These are phyloP conservation scores for Lycophotia porphyrea DNA, from an alignment of 2,888 invertebrate genomes.

Conservation along the genomic window DNA sequence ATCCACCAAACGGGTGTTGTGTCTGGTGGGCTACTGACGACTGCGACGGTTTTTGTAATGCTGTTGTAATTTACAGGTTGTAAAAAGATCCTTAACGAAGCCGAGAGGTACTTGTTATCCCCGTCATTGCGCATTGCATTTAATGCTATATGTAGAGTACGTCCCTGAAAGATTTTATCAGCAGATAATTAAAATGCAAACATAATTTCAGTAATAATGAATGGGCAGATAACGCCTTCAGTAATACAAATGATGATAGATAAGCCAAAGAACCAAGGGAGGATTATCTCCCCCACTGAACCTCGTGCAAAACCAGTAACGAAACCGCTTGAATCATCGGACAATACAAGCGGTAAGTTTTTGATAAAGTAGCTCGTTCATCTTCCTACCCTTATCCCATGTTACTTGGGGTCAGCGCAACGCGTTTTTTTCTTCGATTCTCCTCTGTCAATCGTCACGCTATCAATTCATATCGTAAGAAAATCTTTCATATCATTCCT, in stretches of 20 bases:
- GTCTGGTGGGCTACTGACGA: neutral
- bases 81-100: too few species aligned
- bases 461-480: too few species aligned
- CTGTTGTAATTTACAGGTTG: neutral
- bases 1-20: neutral
- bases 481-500: too few species aligned
- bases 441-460: too few species aligned
- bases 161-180: neutral
- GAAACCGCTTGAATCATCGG: neutral
- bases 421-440: too few species aligned
- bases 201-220: constrained; percentile 38
- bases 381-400: too few species aligned
- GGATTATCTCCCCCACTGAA: neutral
- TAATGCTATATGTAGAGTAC: too few species aligned
- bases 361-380: neutral
- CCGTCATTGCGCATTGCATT: too few species aligned
- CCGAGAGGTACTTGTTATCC: neutral
- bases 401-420: too few species aligned
- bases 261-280: constrained; percentile 32
- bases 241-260: constrained; percentile 45
- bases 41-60: neutral
- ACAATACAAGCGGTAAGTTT: constrained; percentile 3
- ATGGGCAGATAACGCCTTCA: constrained; percentile 35
- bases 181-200: neutral
- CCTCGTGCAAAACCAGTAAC: neutral